Conservation (phyloP, 2,888 invertebrate genomes). For the Lasioglossum figueresi region DNA sequence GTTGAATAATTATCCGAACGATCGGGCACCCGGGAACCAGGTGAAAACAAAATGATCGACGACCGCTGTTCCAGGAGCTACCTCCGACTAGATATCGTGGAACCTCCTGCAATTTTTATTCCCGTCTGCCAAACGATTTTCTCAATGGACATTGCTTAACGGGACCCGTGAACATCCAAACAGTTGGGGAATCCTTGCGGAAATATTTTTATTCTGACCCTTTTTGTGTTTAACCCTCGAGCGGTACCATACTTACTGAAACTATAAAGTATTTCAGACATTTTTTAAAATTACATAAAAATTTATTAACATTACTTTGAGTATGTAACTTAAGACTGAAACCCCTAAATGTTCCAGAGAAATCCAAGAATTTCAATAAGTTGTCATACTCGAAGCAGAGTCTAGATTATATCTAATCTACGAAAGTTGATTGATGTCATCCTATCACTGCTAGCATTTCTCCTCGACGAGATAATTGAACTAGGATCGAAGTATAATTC, state of each 20-base stretch:
- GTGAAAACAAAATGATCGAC: constrained; percentile 5
- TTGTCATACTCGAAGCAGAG: not conserved
- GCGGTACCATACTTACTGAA: not conserved
- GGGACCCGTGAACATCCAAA: not conserved
- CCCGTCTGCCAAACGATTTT: not conserved
- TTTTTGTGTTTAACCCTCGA: not conserved
- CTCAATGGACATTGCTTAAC: not conserved
- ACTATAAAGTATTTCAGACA: not conserved
- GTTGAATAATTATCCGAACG: constrained; percentile 2
- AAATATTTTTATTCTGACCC: not conserved
- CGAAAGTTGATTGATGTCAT: not conserved
- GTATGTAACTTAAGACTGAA: too few relatives aligned
- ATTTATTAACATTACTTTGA: not conserved
- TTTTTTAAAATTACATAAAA: not conserved
- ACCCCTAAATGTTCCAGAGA: not conserved
- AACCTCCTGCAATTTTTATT: not conserved
- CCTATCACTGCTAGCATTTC: not conserved
- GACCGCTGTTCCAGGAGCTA: not conserved
- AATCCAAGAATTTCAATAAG: not conserved
- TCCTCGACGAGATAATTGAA: not conserved
- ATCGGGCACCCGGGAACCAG: not conserved
- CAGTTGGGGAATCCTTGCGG: not conserved
- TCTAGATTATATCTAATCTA: not conserved
- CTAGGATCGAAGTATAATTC: not conserved
- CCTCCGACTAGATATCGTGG: not conserved